Percentiles rank a stretch among this genome's conserved stretches.
Evolutionary conservation across 2,797 vertebrate genomes (phyloP).

Genomic region (Leuciscus waleckii): DNA sequence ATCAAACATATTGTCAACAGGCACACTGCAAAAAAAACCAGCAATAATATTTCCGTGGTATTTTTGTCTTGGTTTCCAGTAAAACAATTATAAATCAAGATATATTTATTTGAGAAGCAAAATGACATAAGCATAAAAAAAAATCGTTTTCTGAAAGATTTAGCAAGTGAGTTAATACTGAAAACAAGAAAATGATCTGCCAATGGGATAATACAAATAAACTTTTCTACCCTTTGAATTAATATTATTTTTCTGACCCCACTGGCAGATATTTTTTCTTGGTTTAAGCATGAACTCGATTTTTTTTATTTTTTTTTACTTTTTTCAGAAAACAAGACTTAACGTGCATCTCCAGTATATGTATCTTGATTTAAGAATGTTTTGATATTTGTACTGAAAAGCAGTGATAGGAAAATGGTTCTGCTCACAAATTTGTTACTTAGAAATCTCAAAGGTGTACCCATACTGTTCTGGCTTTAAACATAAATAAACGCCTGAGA

Average conservation of each 20-base stretch:
- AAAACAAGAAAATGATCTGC: neutral
- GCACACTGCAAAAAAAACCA: neutral
- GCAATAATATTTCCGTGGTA: neutral
- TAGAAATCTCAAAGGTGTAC: neutral
- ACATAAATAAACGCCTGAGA: slow-evolving; percentile 38
- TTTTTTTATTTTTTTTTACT: neutral
- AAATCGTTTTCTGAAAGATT: neutral
- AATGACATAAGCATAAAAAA: neutral
- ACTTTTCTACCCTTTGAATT: neutral
- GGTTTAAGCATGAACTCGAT: neutral
- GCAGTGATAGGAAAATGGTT: neutral
- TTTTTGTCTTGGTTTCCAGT: neutral
- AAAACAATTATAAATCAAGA: neutral
- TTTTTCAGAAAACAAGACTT: neutral
- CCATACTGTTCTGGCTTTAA: slow-evolving; percentile 22
- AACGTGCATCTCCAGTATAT: neutral
- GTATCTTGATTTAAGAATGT: neutral
- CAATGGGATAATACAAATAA: neutral
- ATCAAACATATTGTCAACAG: slow-evolving; percentile 41
- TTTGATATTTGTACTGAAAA: neutral
- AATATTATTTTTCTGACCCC: neutral
- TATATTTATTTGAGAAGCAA: neutral
- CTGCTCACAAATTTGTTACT: neutral
- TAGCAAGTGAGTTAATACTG: neutral
- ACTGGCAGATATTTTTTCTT: neutral